These are phyloP conservation scores for Trimorus sp. DNA, from an alignment of 2,888 invertebrate species.

Conservation along the genomic window DNA sequence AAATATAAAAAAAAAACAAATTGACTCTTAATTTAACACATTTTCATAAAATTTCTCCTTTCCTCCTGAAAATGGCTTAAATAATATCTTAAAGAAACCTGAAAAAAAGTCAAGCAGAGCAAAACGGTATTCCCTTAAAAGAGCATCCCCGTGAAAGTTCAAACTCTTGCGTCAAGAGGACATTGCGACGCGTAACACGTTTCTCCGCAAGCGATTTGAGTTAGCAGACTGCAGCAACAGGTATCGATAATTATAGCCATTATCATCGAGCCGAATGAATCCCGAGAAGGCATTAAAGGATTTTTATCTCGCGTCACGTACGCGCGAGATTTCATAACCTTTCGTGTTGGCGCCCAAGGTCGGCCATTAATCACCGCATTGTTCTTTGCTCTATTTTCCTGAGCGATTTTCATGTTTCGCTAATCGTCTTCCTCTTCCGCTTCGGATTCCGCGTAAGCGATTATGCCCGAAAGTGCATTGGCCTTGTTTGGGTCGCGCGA, in stretches of 20 bases:
- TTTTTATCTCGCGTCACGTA: conserved; percentile 54
- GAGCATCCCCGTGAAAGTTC: background rate
- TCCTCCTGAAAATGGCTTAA: too few relatives aligned
- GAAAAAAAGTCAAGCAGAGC: too few relatives aligned
- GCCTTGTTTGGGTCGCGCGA: conserved; percentile 11
- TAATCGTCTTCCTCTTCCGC: conserved; percentile 60
- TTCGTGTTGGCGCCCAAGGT: conserved; percentile 58
- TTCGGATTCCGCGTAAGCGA: conserved; percentile 20
- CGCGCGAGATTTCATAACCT: conserved; percentile 62
- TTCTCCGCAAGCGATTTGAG: conserved; percentile 6
- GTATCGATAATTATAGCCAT: conserved; percentile 44
- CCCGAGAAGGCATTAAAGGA: conserved; percentile 59
- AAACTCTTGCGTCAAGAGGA: background rate
- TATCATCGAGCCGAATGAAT: conserved; percentile 54
- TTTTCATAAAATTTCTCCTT: too few relatives aligned
- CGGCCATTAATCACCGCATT: conserved; percentile 61
- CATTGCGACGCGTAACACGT: background rate
- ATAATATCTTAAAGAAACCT: too few relatives aligned
- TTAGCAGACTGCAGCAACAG: background rate
- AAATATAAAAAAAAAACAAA: too few relatives aligned
- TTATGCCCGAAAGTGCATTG: conserved; percentile 43
- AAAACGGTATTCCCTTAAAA: too few relatives aligned
- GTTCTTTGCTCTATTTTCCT: conserved; percentile 62
- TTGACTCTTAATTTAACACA: too few relatives aligned
- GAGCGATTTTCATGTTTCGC: conserved; percentile 50